Evolutionary conservation across 1,140 invertebrate genomes (phyloP).

Genomic region (Drosophila suzukii): DNA sequence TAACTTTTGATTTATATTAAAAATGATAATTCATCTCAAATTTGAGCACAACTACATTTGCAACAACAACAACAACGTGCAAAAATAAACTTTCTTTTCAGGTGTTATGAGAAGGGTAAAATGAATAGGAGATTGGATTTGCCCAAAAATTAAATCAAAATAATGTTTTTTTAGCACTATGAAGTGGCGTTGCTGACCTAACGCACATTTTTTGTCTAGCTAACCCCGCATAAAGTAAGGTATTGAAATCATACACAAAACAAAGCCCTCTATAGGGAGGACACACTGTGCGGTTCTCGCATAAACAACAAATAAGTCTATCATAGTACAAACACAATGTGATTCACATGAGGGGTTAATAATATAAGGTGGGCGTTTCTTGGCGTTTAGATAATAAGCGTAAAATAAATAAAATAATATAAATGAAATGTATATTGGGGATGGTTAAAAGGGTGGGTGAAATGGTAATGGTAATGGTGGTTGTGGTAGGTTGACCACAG

Average conservation of each 20-base stretch:
- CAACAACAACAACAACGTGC: slow-evolving; percentile 74
- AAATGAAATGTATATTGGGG: not conserved
- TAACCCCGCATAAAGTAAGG: not conserved
- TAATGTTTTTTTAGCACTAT: slow-evolving; percentile 1
- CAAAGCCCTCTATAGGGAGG: not conserved
- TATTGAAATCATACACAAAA: slow-evolving; percentile 8
- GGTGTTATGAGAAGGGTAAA: not conserved
- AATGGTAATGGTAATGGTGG: not conserved
- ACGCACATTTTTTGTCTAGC: not conserved
- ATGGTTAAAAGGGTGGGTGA: slow-evolving; percentile 1
- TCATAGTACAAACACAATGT: slow-evolving; percentile 5
- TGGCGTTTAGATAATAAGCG: slow-evolving; percentile 13
- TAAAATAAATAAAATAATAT: not conserved
- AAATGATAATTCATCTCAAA: not conserved
- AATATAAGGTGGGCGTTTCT: slow-evolving; percentile 32
- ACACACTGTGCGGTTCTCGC: not conserved
- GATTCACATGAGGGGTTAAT: slow-evolving; percentile 16
- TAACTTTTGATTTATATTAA: slow-evolving; percentile 18
- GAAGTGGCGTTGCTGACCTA: not conserved
- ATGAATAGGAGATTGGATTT: not conserved
- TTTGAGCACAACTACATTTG: slow-evolving; percentile 45
- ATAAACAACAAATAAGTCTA: slow-evolving; percentile 9
- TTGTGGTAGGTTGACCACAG: slow-evolving; percentile 17
- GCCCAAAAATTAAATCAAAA: slow-evolving; percentile 5
- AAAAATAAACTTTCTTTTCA: slow-evolving; percentile 41